Base-by-base conservation (phyloP, 2,797 vertebrate species). In the Eupleurogrammus muticus region DNA sequence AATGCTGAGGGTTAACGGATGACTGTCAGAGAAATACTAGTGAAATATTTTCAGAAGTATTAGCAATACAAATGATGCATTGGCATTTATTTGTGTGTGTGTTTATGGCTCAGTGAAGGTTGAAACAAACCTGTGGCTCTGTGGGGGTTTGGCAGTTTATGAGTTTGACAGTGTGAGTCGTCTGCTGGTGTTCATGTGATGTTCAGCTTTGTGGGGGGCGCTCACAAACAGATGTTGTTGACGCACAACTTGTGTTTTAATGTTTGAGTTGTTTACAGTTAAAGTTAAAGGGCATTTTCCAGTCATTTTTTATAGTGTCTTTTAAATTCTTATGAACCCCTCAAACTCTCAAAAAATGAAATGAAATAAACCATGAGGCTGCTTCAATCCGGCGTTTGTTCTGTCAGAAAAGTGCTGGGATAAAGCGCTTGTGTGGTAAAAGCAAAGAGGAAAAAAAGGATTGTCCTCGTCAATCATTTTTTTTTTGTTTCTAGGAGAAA, bases 81-180 rank as follows among this genome's bases (percentile, higher is more conserved):
- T 12, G 56, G 21, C 52, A 24, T 61, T 17, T 56, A 24, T 61
- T 17, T 64, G 36, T 56, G 62, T 58, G 55, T 40, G 63, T 23
- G 56, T 4, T 42, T 56, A 23, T 66, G 40, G 19, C 57, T 49
- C 24, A 20, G 51, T 58, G 74, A 49, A 51, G 67, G 70, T 70
- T 71, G 70, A 79, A 74, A 81, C 60, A 69, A 49, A 42, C 12
- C 61, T 23, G 1, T 8, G 0, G 46, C 73, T 56, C 81, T 21
- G 75, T 36, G 60, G 52, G 79, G 57, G 54, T 66, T 81, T 28
- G 20, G 56, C 51, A 65, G 23, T 58, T 54, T 68, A 32, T 42
- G 64, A 70, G 61, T 75, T 64, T 47, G 67, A 19, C 78, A 68
- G 82, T 34, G 10, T 73, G 73, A 83, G 51, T 74, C 55, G 34